phyloP scores from a whole-genome alignment of 23 tunicate species.

The Styela plicata region DNA sequence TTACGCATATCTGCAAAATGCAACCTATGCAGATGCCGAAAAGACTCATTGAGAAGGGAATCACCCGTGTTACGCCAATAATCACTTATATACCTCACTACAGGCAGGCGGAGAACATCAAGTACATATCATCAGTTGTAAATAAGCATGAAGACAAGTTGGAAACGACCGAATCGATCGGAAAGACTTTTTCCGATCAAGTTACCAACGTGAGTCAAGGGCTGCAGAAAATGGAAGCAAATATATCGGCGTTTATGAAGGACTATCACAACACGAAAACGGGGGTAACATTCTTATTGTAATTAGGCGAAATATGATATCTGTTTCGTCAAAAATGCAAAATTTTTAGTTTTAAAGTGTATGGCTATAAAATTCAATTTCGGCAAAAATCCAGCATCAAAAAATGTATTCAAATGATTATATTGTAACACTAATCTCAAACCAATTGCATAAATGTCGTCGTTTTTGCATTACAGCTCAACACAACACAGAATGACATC shows the following conservation, averaged over 20 bases:
- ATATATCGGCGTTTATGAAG: neutral
- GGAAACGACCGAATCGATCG: neutral
- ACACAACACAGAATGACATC: neutral
- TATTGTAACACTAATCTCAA: too few relatives aligned
- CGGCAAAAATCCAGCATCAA: too few relatives aligned
- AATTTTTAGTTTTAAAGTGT: too few relatives aligned
- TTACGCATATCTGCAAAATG: too few relatives aligned
- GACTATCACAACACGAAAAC: neutral
- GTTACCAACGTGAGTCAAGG: slow-evolving; percentile 13
- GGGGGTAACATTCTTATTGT: neutral
- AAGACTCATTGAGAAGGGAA: too few relatives aligned
- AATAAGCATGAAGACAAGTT: slow-evolving; percentile 12
- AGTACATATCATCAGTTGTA: slow-evolving; percentile 12
- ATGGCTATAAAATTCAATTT: too few relatives aligned
- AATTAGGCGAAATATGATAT: neutral
- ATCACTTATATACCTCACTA: neutral
- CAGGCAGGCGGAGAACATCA: slow-evolving; percentile 33
- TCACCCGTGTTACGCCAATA: neutral
- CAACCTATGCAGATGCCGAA: neutral
- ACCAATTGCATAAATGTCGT: too few relatives aligned
- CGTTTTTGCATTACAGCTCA: too few relatives aligned
- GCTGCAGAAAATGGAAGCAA: slow-evolving; percentile 5
- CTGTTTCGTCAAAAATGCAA: neutral
- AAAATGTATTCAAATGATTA: too few relatives aligned
- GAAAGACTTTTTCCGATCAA: neutral